These are phyloP conservation scores for Pseudomyrmex concolor DNA, from an alignment of 1,140 invertebrate species.

Conservation along the genomic window DNA sequence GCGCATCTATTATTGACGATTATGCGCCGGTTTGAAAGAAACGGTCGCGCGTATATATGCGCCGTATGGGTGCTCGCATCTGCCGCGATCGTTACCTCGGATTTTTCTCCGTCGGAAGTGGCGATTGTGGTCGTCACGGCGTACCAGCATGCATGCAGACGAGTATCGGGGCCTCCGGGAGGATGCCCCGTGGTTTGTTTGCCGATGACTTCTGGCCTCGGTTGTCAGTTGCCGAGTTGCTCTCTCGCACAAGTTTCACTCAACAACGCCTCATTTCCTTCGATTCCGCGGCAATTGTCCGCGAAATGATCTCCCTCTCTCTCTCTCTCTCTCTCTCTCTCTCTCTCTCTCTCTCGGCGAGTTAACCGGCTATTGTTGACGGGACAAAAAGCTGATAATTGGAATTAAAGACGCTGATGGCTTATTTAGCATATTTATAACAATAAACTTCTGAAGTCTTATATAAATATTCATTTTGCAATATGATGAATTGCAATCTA, in stretches of 20 bases:
- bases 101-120: constrained; percentile 64
- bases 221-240: constrained; percentile 22
- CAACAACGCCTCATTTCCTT: constrained; percentile 34
- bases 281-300: constrained; percentile 42
- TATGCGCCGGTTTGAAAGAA: constrained; percentile 55
- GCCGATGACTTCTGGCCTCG: constrained; percentile 43
- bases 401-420: constrained; percentile 25
- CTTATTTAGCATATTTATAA: not conserved
- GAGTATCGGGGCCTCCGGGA: constrained; percentile 38
- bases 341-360: not conserved
- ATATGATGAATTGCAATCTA: too few species aligned
- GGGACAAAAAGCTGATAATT: constrained; percentile 35
- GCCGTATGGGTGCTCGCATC: constrained; percentile 57
- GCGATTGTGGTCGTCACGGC: constrained; percentile 63
- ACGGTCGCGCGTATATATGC: constrained; percentile 47
- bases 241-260: constrained; percentile 48
- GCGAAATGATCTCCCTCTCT: constrained; percentile 21
- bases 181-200: constrained; percentile 58
- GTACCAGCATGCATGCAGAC: constrained; percentile 58
- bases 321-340: not conserved
- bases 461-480: too few species aligned
- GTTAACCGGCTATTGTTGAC: constrained; percentile 45
- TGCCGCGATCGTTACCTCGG: constrained; percentile 71
- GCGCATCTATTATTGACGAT: constrained; percentile 63
- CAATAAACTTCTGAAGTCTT: not conserved